phyloP scores from a whole-genome alignment of 2,113 vertebrate species.

The Centrocercus urophasianus region DNA sequence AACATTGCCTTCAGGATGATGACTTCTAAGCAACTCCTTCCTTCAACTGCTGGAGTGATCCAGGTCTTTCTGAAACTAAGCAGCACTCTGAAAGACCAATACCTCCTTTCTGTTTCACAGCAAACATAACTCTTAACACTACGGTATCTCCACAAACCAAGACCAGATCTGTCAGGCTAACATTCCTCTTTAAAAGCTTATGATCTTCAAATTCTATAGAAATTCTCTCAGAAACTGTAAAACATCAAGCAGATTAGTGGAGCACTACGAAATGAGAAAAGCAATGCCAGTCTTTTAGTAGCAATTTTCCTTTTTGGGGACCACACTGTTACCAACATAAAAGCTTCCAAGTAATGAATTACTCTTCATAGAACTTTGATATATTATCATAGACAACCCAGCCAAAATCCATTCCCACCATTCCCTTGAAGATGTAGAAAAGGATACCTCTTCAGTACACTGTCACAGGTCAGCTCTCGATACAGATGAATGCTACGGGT shows the following conservation, averaged over 20 bases:
- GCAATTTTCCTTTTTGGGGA: neutral
- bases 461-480: slow-evolving; percentile 84
- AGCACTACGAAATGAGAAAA: neutral
- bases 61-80: neutral
- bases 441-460: slow-evolving; percentile 81
- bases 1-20: neutral
- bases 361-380: neutral
- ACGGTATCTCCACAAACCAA: neutral
- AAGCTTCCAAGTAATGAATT: neutral
- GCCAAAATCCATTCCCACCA: neutral
- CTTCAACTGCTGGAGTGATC: neutral
- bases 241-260: neutral
- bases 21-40: neutral
- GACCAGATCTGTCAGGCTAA: neutral
- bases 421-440: neutral
- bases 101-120: neutral
- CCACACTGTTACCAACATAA: neutral
- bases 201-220: neutral
- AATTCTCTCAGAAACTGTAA: neutral
- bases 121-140: neutral
- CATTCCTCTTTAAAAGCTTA: neutral
- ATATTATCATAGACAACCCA: neutral
- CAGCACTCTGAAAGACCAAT: neutral
- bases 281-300: neutral
- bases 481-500: slow-evolving; percentile 81